phyloP scores from a whole-genome alignment of 2,797 vertebrate species.

The Syngnathus acus region DNA sequence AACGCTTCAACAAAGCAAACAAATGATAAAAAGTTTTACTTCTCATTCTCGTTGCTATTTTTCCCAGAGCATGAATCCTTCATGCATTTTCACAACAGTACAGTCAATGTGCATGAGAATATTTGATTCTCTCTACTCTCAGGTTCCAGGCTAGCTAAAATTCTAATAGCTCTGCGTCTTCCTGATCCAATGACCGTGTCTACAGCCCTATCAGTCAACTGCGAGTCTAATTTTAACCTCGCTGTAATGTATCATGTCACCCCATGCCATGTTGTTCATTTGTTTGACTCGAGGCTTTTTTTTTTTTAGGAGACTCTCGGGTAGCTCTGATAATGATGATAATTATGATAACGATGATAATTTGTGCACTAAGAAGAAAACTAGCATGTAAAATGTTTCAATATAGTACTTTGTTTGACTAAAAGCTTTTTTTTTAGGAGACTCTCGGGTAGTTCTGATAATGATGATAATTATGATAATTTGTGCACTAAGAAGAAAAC shows the following conservation, averaged over 20 bases:
- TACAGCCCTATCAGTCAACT: constrained; percentile 50
- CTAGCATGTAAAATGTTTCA: no score
- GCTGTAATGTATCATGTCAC: constrained; percentile 22
- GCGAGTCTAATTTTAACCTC: constrained; percentile 67
- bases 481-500: no score
- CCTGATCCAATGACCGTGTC: constrained; percentile 12
- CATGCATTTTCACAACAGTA: constrained; percentile 11
- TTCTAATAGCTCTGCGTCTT: constrained; percentile 13
- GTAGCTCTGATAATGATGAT: constrained; percentile 22
- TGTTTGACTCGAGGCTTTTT: constrained; percentile 47
- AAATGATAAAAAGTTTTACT: neutral
- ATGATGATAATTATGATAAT: no score
- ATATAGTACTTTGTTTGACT: constrained; percentile 5
- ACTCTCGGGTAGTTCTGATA: constrained; percentile 39
- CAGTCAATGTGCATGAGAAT: constrained; percentile 38
- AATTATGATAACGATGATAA: no score
- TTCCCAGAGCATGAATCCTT: neutral
- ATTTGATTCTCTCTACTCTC: constrained; percentile 36
- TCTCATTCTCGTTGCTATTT: neutral
- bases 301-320: constrained; percentile 34
- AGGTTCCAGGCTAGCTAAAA: constrained; percentile 27
- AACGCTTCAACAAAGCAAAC: neutral
- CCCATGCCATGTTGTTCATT: constrained; percentile 39
- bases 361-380: no score
- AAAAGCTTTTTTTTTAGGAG: constrained; percentile 28